phyloP scores from a whole-genome alignment of 2,888 invertebrate species.

The Drosophila eohydei region DNA sequence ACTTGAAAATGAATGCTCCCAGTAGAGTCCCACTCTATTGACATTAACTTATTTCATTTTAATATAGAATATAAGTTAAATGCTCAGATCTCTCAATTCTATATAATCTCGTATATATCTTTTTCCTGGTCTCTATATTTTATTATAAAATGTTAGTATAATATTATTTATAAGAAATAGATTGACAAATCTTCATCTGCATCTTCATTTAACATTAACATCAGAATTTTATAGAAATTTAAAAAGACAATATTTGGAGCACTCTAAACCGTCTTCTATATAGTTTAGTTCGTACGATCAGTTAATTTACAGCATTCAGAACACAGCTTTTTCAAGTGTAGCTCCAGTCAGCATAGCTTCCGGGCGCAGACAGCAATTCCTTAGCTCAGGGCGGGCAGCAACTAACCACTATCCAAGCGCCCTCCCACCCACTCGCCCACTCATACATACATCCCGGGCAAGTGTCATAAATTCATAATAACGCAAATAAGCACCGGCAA shows the following conservation, averaged over 20 bases:
- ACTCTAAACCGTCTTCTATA: too few species aligned
- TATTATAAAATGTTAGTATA: too few species aligned
- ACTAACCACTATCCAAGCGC: conserved; percentile 5
- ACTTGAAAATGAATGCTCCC: too few species aligned
- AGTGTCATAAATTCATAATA: conserved; percentile 82
- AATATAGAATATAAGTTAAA: too few species aligned
- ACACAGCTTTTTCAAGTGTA: neutral
- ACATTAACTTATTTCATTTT: too few species aligned
- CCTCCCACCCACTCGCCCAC: conserved; percentile 11
- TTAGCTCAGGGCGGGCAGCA: neutral
- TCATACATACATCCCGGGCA: conserved; percentile 48
- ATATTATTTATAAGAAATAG: too few species aligned
- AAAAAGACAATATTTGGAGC: too few species aligned
- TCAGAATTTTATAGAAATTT: neutral
- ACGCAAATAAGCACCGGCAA: conserved; percentile 81
- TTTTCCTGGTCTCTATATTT: too few species aligned
- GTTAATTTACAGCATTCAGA: neutral
- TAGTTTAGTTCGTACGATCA: too few species aligned
- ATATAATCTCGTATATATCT: too few species aligned
- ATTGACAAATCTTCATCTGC: neutral
- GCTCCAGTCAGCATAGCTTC: neutral
- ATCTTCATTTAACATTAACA: neutral
- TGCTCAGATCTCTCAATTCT: too few species aligned
- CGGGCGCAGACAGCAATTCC: conserved; percentile 13
- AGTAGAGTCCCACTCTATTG: too few species aligned